Evolutionary conservation across 2,113 vertebrate genomes (phyloP).

Genomic region (Haliaeetus leucogaster): DNA sequence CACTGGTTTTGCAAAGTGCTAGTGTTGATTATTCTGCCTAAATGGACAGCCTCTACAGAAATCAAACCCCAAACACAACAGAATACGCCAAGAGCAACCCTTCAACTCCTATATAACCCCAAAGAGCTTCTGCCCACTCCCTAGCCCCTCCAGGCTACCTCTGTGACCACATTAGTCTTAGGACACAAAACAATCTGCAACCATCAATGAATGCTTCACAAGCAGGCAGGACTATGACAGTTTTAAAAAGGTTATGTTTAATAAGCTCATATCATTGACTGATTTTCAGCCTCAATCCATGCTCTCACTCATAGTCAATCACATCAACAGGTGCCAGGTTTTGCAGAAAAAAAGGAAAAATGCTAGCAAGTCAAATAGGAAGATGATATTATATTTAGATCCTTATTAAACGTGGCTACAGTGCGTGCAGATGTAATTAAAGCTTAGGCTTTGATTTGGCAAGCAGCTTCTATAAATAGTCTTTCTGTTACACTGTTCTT

Average conservation of each 20-base stretch:
- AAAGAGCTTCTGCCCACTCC: not conserved
- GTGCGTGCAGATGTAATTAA: not conserved
- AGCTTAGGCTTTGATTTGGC: not conserved
- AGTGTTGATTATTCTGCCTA: not conserved
- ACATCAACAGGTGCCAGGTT: not conserved
- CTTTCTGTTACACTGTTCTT: not conserved
- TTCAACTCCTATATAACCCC: not conserved
- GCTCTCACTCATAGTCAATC: not conserved
- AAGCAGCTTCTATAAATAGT: constrained; percentile 27
- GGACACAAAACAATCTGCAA: not conserved
- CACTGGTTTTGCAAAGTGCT: not conserved
- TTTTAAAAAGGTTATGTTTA: not conserved
- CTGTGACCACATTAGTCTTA: not conserved
- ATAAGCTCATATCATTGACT: not conserved
- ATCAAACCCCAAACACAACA: not conserved
- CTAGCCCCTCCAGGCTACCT: not conserved
- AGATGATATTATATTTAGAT: not conserved
- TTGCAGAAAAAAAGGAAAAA: not conserved
- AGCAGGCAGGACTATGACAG: not conserved
- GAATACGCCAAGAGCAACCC: not conserved
- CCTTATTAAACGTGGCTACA: not conserved
- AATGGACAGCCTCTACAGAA: not conserved
- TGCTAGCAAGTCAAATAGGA: not conserved
- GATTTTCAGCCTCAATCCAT: not conserved
- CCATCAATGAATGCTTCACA: not conserved